Evolutionary conservation across 2,113 vertebrate genomes (phyloP).

Genomic region (Bos taurus): DNA sequence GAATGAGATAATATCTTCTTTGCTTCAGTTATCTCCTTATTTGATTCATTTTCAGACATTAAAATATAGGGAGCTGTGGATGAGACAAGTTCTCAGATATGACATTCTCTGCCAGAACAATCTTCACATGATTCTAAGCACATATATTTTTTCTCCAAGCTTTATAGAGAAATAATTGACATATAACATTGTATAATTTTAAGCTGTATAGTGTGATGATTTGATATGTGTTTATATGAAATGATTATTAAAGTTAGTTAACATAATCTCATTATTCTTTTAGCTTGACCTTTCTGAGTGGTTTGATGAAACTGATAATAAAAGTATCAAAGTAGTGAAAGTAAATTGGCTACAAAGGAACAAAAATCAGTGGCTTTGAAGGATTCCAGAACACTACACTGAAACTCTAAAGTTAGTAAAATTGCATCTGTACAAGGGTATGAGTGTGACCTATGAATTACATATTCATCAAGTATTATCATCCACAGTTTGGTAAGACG

Average conservation of each 20-base stretch:
- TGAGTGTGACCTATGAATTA: not conserved
- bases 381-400: not conserved
- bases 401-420: not conserved
- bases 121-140: not conserved
- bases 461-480: not conserved
- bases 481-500: not conserved
- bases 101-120: not conserved
- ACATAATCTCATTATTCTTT: not conserved
- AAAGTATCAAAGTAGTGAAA: not conserved
- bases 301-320: not conserved
- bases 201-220: not conserved
- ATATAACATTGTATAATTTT: not conserved
- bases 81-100: not conserved
- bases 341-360: not conserved
- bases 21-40: not conserved
- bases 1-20: not conserved
- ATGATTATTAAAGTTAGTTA: not conserved
- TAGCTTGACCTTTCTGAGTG: not conserved
- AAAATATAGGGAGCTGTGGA: not conserved
- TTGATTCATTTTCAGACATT: not conserved
- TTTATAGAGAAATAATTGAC: not conserved
- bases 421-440: not conserved
- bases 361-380: conserved; percentile 6
- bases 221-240: not conserved
- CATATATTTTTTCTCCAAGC: not conserved